phyloP scores from a whole-genome alignment of 2,113 vertebrate genomes.

The Neotragus moschatus region DNA sequence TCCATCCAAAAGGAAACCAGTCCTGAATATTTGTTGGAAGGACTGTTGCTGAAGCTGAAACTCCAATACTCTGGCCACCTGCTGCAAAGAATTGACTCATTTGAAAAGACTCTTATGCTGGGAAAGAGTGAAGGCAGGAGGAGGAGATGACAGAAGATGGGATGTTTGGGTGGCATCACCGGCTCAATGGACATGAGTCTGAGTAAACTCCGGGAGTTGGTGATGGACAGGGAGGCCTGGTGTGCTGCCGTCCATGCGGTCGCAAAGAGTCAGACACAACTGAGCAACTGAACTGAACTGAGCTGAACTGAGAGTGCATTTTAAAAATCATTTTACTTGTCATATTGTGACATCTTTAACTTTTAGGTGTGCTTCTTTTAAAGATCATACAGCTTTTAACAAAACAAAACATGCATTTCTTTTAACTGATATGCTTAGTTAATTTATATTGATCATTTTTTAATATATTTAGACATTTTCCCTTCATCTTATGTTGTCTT shows the following conservation, averaged over 20 bases:
- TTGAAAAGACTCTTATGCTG: background rate
- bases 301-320: background rate
- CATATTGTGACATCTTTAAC: background rate
- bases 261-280: accelerated
- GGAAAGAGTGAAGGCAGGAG: background rate
- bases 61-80: background rate
- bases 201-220: background rate
- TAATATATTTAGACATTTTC: background rate
- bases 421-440: background rate
- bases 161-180: background rate
- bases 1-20: background rate
- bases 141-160: background rate
- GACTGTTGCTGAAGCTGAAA: background rate
- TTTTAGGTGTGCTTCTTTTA: background rate
- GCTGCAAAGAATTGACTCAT: background rate
- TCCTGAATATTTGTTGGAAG: background rate
- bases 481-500: background rate
- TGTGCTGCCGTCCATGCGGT: accelerated
- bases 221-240: background rate
- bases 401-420: background rate
- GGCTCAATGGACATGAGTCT: background rate
- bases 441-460: background rate
- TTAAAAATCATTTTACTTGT: background rate
- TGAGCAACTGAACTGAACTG: accelerated
- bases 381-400: background rate